Evolutionary conservation across 2,113 vertebrate species (phyloP).

Genomic region (Protobothrops flavoviridis): DNA sequence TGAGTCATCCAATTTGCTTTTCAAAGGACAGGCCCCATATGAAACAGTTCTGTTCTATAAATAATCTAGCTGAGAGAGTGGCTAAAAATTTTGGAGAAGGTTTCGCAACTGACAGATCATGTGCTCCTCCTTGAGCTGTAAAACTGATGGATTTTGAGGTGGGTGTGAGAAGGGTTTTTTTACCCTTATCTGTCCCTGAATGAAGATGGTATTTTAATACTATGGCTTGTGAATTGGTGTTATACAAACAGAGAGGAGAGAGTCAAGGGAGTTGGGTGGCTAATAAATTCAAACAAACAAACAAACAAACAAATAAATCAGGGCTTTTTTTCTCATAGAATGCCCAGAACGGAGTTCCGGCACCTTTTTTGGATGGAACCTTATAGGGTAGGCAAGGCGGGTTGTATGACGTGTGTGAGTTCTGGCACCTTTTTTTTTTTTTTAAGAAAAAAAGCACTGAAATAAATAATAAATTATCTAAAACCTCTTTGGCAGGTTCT

Average conservation of each 20-base stretch:
- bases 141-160: constrained; percentile 12
- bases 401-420: too few relatives aligned
- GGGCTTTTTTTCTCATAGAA: too few relatives aligned
- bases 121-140: constrained; percentile 8
- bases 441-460: too few relatives aligned
- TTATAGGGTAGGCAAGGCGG: too few relatives aligned
- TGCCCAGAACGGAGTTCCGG: too few relatives aligned
- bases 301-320: not conserved
- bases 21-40: constrained; percentile 56
- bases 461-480: not conserved
- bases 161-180: not conserved
- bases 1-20: constrained; percentile 57
- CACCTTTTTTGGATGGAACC: too few relatives aligned
- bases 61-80: constrained; percentile 35
- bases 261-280: not conserved
- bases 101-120: constrained; percentile 29
- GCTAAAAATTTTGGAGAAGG: constrained; percentile 24
- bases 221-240: not conserved
- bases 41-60: constrained; percentile 49
- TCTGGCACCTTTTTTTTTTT: too few relatives aligned
- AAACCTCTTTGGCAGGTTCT: not conserved
- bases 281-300: not conserved
- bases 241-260: not conserved
- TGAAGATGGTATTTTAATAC: not conserved
- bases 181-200: too few relatives aligned